These are phyloP conservation scores for Darevskia nairensis DNA, from an alignment of 2,797 vertebrate genomes.

Conservation along the genomic window DNA sequence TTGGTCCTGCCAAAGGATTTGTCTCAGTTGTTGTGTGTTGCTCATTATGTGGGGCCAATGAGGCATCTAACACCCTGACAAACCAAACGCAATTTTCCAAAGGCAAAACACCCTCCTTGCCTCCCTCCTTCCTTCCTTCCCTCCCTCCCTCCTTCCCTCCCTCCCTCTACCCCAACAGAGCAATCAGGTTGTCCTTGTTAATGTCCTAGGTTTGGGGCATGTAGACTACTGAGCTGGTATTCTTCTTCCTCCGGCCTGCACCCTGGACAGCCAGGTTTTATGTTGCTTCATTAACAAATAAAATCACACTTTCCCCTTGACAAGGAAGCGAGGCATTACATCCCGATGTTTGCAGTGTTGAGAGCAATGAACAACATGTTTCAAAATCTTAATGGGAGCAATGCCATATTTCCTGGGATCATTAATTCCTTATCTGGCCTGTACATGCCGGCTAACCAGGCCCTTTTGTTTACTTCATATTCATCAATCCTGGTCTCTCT, in stretches of 20 bases:
- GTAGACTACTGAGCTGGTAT: slow-evolving; percentile 29
- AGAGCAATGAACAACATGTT: slow-evolving; percentile 55
- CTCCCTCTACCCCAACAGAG: neutral
- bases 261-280: slow-evolving; percentile 31
- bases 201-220: slow-evolving; percentile 1
- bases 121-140: too few species aligned
- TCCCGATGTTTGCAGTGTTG: slow-evolving; percentile 38
- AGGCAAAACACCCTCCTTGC: neutral
- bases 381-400: slow-evolving; percentile 58
- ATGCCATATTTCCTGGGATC: slow-evolving; percentile 57
- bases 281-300: slow-evolving; percentile 57
- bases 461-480: slow-evolving; percentile 64
- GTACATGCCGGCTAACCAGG: slow-evolving; percentile 55
- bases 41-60: neutral
- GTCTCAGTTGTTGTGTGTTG: neutral
- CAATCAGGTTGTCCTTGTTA: neutral
- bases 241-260: neutral
- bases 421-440: slow-evolving; percentile 71
- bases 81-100: slow-evolving; percentile 6
- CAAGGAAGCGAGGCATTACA: slow-evolving; percentile 42
- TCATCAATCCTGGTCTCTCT: slow-evolving; percentile 53
- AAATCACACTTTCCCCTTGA: slow-evolving; percentile 40
- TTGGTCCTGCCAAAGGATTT: neutral
- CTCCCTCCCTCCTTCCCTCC: too few species aligned
- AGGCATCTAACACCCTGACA: slow-evolving; percentile 10